These are phyloP conservation scores for Hapalemur alaotrensis DNA, from an alignment of 2,797 vertebrate genomes.

Conservation along the genomic window DNA sequence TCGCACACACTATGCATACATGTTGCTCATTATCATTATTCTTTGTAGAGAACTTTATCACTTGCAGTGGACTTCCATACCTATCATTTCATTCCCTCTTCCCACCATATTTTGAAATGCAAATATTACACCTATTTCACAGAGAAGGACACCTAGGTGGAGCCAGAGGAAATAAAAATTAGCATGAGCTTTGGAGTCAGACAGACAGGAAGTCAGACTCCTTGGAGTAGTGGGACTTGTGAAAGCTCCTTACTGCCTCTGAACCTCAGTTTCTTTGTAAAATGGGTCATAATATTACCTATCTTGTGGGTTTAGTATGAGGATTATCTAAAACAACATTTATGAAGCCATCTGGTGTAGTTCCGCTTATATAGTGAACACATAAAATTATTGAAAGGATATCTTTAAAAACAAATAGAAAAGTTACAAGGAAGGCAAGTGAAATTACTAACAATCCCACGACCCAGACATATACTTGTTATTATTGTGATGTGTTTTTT, in stretches of 20 bases:
- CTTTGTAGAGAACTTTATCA: neutral
- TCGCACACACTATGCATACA: neutral
- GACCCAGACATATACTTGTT: neutral
- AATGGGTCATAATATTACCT: neutral
- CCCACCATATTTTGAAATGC: neutral
- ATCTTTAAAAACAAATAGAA: neutral
- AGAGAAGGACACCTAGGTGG: neutral
- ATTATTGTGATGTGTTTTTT: neutral
- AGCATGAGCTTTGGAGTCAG: neutral
- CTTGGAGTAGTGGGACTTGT: neutral
- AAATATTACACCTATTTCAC: neutral
- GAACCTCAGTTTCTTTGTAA: neutral
- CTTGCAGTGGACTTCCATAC: neutral
- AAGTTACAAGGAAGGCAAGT: neutral
- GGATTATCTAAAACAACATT: neutral
- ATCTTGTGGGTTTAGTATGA: neutral
- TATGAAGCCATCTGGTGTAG: neutral
- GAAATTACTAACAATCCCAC: neutral
- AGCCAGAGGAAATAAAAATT: neutral
- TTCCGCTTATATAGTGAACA: neutral
- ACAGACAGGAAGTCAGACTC: neutral
- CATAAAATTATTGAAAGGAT: neutral
- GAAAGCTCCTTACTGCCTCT: neutral
- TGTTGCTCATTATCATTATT: neutral
- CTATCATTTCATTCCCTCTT: neutral